Base-by-base conservation (phyloP, 2,797 vertebrate species). In the Channallabes apus region DNA sequence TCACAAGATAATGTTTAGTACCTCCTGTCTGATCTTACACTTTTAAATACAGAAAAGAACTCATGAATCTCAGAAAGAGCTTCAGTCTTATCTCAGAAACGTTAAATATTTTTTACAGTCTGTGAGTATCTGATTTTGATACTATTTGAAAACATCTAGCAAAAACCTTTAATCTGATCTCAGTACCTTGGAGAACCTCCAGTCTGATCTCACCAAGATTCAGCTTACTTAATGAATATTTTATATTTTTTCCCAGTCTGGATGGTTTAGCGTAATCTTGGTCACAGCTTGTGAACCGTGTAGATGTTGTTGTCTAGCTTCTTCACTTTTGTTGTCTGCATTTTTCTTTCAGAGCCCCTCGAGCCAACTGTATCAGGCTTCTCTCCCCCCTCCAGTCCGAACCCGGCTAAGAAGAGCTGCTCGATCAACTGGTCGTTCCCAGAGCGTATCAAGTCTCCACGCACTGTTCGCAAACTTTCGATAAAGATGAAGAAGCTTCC, bases 401-500 rank as follows among this genome's bases (percentile, higher is more conserved):
- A 95, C 91, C 96, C 97, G 3, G 88, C 95, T 86, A 99, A 99
- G 93, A 99, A 98, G 93, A 95, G 95, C 0, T 95, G 96, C 88
- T 96, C 97, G 56, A 96, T 99, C 91, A 99, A 96, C 92, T 99
- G 98, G 98, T 97, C 97, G 88, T 97, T 99, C 80, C 98, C 97
- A 0, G 98, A 99, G 90, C 98, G 96, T 95, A 99, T 99, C 90
- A 99, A 98, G 92, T 99, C 98, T 86, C 98, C 98, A 1, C 95
- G 97, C 88, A 99, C 98, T 0, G 98, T 99, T 83, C 95, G 98
- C 87, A 99, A 99, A 90, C 96, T 99, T 90, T 99, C 98, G 67
- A 99, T 99, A 96, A 99, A 96, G 92, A 99, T 99, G 97, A 99
- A 97, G 92, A 99, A 96, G 89, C 95, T 99, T 75, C 98, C 98